These are phyloP conservation scores for Copidosoma floridanum DNA, from an alignment of 1,140 invertebrate species.

Conservation along the genomic window DNA sequence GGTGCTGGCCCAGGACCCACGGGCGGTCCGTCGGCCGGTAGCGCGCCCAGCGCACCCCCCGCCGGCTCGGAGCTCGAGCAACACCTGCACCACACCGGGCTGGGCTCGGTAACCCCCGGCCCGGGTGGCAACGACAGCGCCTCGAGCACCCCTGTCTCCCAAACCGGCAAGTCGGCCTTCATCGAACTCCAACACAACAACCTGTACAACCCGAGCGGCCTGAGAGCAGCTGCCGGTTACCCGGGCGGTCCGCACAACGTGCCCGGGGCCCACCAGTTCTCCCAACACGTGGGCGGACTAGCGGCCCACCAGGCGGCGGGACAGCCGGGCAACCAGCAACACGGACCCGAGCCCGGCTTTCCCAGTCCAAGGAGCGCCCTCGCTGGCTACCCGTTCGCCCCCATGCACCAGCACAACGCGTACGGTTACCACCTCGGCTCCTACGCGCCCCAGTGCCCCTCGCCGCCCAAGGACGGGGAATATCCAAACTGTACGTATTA, in stretches of 20 bases:
- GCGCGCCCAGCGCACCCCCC: constrained; percentile 22
- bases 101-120: constrained; percentile 49
- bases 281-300: constrained; percentile 26
- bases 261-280: constrained; percentile 62
- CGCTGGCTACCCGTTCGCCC: constrained; percentile 83
- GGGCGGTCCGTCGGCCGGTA: constrained; percentile 40
- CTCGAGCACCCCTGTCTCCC: constrained; percentile 62
- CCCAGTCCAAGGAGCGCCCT: constrained; percentile 76
- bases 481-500: constrained; percentile 59
- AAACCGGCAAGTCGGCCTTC: constrained; percentile 86
- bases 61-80: constrained; percentile 50
- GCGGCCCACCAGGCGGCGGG: constrained; percentile 58
- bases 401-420: constrained; percentile 88
- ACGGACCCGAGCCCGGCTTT: constrained; percentile 66
- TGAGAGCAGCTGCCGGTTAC: constrained; percentile 59
- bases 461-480: constrained; percentile 92
- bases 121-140: constrained; percentile 55
- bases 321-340: constrained; percentile 61
- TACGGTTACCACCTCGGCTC: constrained; percentile 85
- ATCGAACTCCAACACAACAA: constrained; percentile 88
- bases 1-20: constrained; percentile 50
- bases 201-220: constrained; percentile 62
- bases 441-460: constrained; percentile 87
- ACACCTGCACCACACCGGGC: constrained; percentile 48
- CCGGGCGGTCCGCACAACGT: constrained; percentile 60